These are phyloP conservation scores for Acromyrmex charruanus DNA, from an alignment of 1,140 invertebrate species.

Conservation along the genomic window DNA sequence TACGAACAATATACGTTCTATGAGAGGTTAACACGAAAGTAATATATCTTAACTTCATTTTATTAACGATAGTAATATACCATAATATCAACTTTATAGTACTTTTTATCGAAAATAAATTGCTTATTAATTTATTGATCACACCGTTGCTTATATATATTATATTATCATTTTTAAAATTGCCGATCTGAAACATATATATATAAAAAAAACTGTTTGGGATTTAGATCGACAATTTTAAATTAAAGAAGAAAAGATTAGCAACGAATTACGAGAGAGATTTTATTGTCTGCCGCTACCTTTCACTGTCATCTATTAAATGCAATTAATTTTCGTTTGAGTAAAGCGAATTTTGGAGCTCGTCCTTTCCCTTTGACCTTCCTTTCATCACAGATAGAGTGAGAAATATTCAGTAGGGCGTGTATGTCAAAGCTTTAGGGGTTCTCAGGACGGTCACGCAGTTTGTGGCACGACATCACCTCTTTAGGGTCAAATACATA, in stretches of 20 bases:
- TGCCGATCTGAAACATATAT: no score
- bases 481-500: slow-evolving; percentile 17
- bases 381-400: neutral
- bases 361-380: slow-evolving; percentile 11
- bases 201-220: no score
- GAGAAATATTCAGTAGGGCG: slow-evolving; percentile 27
- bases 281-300: neutral
- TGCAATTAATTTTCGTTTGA: slow-evolving; percentile 34
- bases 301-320: neutral
- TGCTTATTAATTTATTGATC: neutral
- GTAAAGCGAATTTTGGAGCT: slow-evolving; percentile 9
- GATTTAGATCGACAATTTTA: slow-evolving; percentile 16
- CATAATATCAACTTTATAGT: neutral
- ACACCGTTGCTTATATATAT: neutral
- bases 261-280: slow-evolving; percentile 22
- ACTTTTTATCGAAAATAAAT: slow-evolving; percentile 1
- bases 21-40: neutral
- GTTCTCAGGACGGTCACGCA: slow-evolving; percentile 19
- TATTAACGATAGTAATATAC: neutral
- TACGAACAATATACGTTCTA: neutral
- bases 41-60: slow-evolving; percentile 7
- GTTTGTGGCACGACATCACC: neutral
- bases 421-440: slow-evolving; percentile 12
- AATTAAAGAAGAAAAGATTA: slow-evolving; percentile 9
- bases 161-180: no score